Evolutionary conservation across 2,797 vertebrate genomes (phyloP).

Genomic region (Propithecus perrieri): DNA sequence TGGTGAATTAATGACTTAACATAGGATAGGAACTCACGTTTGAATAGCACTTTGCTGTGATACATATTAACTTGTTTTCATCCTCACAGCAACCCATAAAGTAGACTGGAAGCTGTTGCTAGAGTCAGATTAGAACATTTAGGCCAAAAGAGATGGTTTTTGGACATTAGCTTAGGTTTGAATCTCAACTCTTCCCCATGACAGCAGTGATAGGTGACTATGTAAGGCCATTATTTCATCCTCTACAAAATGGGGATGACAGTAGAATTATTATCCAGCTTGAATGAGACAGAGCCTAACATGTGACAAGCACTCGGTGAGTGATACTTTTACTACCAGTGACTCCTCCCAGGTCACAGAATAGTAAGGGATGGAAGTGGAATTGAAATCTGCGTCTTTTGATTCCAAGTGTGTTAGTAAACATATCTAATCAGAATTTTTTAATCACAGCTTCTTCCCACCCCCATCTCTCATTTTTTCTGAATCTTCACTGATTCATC

Average conservation of each 20-base stretch:
- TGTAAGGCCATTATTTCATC: neutral
- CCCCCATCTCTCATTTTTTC: neutral
- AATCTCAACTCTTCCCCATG: neutral
- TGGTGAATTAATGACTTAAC: constrained; percentile 41
- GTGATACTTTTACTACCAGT: neutral
- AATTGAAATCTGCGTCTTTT: constrained; percentile 1
- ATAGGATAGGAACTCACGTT: constrained; percentile 1
- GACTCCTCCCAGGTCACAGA: neutral
- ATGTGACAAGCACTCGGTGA: neutral
- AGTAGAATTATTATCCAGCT: neutral
- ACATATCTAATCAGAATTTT: neutral
- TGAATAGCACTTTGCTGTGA: constrained; percentile 3
- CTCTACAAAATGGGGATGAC: neutral
- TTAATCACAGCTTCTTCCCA: neutral
- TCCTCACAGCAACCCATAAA: neutral
- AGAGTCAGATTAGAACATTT: neutral
- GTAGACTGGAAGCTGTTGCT: neutral
- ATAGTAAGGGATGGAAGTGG: neutral
- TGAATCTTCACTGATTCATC: neutral
- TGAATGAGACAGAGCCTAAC: neutral
- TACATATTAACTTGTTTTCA: neutral
- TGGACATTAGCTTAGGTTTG: neutral
- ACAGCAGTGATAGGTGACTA: neutral
- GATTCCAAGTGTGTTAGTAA: neutral
- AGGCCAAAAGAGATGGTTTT: neutral